A percentile compares a stretch with the other conserved stretches of the same genome.
Evolutionary conservation across 1,140 invertebrate species (phyloP).

Genomic region (Yoshiicerus persimilis): DNA sequence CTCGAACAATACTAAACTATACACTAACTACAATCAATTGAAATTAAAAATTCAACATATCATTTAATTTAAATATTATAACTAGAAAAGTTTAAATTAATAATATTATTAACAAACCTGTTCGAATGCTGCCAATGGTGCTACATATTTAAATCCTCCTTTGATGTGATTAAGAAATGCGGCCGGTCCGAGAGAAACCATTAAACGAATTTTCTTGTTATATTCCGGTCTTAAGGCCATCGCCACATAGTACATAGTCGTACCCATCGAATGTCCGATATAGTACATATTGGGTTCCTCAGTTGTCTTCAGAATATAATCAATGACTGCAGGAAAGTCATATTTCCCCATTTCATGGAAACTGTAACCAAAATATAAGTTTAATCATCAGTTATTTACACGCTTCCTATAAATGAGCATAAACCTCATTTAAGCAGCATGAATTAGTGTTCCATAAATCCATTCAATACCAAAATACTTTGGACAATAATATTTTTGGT

Average conservation of each 20-base stretch:
- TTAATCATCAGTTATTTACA: neutral
- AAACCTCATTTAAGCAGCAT: neutral
- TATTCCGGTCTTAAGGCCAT: constrained; percentile 64
- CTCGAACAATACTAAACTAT: neutral
- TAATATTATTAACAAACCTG: constrained; percentile 26
- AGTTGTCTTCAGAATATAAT: constrained; percentile 33
- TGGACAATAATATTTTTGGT: too few species aligned
- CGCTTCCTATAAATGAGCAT: neutral
- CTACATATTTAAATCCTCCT: constrained; percentile 52
- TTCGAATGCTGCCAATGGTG: constrained; percentile 52
- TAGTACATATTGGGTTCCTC: constrained; percentile 46
- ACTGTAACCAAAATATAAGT: neutral
- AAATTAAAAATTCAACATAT: too few species aligned
- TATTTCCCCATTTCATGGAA: constrained; percentile 47
- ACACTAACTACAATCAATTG: neutral
- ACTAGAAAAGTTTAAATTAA: neutral
- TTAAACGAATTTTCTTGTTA: constrained; percentile 64
- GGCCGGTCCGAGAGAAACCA: constrained; percentile 70
- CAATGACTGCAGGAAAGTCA: constrained; percentile 54
- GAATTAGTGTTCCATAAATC: too few species aligned
- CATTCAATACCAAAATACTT: too few species aligned
- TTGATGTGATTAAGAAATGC: constrained; percentile 63
- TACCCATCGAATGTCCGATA: constrained; percentile 70
- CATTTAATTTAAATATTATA: too few species aligned
- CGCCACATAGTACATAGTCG: constrained; percentile 64